Evolutionary conservation across 2,888 invertebrate genomes (phyloP).

Genomic region (Calliopum simillimum): DNA sequence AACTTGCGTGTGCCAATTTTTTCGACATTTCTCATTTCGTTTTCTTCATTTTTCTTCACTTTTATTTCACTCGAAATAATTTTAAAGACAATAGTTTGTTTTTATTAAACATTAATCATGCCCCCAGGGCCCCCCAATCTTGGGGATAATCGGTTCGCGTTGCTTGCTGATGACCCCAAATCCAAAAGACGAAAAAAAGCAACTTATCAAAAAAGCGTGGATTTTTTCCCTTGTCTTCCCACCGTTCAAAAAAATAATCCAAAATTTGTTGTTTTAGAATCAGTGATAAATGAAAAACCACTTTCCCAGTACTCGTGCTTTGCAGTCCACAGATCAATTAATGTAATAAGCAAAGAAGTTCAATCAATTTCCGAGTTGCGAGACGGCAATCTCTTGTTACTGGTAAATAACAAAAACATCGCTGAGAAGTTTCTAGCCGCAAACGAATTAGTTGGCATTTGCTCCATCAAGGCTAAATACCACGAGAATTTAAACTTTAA

Average conservation of each 20-base stretch:
- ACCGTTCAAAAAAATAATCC: slow-evolving; percentile 8
- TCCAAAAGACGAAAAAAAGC: background rate
- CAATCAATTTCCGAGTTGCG: slow-evolving; percentile 13
- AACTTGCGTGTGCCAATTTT: too few species aligned
- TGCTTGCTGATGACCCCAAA: background rate
- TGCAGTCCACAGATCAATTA: slow-evolving; percentile 25
- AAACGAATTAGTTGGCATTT: slow-evolving; percentile 32
- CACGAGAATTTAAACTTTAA: slow-evolving; percentile 24
- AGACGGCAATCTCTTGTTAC: slow-evolving; percentile 29
- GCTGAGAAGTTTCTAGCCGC: slow-evolving; percentile 22
- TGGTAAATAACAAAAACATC: slow-evolving; percentile 23
- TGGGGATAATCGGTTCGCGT: background rate
- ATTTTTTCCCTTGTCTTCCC: background rate
- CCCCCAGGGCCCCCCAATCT: background rate
- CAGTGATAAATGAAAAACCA: slow-evolving; percentile 1
- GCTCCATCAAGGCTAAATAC: slow-evolving; percentile 23
- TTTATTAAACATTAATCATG: background rate
- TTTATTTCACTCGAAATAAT: too few species aligned
- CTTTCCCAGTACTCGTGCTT: slow-evolving; percentile 24
- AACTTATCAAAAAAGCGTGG: background rate
- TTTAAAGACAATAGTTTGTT: background rate
- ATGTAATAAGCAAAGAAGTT: slow-evolving; percentile 21
- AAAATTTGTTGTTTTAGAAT: slow-evolving; percentile 12
- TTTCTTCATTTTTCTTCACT: too few species aligned
- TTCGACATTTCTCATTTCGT: too few species aligned